Percentiles rank a stretch among this genome's conserved stretches.
Conservation (phyloP, 1,140 invertebrate species). For the Rhagoletis pomonella region DNA sequence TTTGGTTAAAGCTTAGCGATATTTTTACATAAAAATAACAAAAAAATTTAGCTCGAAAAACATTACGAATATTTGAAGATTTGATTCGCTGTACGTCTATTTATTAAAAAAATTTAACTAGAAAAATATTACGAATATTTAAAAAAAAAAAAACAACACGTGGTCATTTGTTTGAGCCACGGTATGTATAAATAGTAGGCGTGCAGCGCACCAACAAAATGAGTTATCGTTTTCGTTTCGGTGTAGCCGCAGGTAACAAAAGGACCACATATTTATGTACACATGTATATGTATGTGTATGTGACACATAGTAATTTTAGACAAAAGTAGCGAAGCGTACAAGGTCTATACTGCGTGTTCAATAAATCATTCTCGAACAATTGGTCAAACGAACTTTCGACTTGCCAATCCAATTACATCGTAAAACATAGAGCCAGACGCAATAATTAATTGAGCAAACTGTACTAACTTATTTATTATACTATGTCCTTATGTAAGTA, state of each 20-base stretch:
- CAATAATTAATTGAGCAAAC: slow-evolving; percentile 38
- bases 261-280: not conserved
- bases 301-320: not conserved
- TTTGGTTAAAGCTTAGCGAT: too few relatives aligned
- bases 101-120: too few relatives aligned
- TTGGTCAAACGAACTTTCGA: not conserved
- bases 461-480: not conserved
- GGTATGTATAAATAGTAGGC: not conserved
- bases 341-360: not conserved
- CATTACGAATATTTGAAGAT: too few relatives aligned
- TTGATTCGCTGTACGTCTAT: too few relatives aligned
- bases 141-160: too few relatives aligned
- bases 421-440: not conserved
- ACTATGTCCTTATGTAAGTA: not conserved
- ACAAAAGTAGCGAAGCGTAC: slow-evolving; percentile 1
- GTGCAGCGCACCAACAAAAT: not conserved
- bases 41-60: too few relatives aligned
- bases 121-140: too few relatives aligned
- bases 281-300: not conserved
- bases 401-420: not conserved
- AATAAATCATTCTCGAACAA: slow-evolving; percentile 28
- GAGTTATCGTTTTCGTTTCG: not conserved
- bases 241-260: not conserved
- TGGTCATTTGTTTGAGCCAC: too few relatives aligned
- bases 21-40: too few relatives aligned